Conservation (phyloP, 2,113 vertebrate species). For the Elephas maximus region DNA sequence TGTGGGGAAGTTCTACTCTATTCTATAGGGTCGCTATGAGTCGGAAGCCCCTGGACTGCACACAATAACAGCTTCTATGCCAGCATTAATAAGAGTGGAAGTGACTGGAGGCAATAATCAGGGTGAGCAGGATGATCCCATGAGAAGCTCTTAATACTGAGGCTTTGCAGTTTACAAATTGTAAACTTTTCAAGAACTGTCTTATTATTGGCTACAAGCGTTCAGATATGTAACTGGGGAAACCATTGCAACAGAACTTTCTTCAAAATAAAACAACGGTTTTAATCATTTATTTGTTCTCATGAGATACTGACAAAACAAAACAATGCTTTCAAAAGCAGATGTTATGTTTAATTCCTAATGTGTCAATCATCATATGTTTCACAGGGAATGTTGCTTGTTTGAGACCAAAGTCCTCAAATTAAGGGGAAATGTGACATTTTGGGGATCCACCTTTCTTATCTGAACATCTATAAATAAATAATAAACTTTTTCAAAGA, state of each 20-base stretch:
- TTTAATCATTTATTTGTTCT: slow-evolving; percentile 59
- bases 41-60: not conserved
- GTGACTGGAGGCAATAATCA: not conserved
- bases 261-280: slow-evolving; percentile 5
- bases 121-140: not conserved
- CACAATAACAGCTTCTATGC: not conserved
- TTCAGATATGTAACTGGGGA: not conserved
- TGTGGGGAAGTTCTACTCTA: not conserved
- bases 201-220: not conserved
- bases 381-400: not conserved
- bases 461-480: not conserved
- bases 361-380: not conserved
- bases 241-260: not conserved
- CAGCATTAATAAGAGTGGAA: not conserved
- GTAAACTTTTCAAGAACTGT: slow-evolving; percentile 28
- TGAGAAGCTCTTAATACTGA: not conserved
- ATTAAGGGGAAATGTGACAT: not conserved
- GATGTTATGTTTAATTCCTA: not conserved
- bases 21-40: not conserved
- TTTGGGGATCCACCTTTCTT: not conserved
- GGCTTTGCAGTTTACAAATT: not conserved
- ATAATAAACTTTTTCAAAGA: not conserved
- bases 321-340: not conserved
- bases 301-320: not conserved
- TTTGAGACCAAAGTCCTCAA: slow-evolving; percentile 35